Evolutionary conservation across 2,888 invertebrate genomes (phyloP), one percentile per base, ranked within the genome.

Genomic region (Plagodis pulveraria): DNA sequence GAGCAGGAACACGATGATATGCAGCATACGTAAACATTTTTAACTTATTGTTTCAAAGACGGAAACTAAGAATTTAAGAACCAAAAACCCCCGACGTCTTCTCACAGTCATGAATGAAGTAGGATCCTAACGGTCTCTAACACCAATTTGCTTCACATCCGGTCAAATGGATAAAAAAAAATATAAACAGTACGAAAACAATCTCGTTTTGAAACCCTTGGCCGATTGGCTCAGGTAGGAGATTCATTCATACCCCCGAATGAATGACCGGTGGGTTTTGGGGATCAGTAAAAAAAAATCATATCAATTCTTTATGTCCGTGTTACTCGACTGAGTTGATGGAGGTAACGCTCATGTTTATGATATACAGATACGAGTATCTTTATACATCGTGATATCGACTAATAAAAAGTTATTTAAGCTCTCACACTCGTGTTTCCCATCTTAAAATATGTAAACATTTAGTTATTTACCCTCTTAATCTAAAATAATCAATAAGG

Each of bases 121-220:
- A 65, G 67, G 66, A 81, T 83, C 86, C 59, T 90, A 91, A 91
- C 91, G 90, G 91, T 83, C 56, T 59, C 62, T 70, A 69, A 69
- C 73, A 76, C 76, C 78, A 83, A 87, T 88, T 84, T 83, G 83
- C 77, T 81, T 80, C 77, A 84, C 89, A 87, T 91, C 91, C 91
- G 90, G 88, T 74, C 70, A 74, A 83, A 80, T 22, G 22, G 4
- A 81, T 83, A 84, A 78, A 77, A 80, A 41, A 49, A 52, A 45
- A 47, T 43, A 58, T 44, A 46, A 80, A 82, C 74, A 80, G 70
- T 78, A 77, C 67, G 69, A 70, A 76, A 71, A 77, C 74, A 74
- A 71, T 72, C 76, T 76, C 72, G 72, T 67, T 71, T 74, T 77
- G 77, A 70, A 77, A 77, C 76, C 76, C 76, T 72, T 63, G 67